phyloP scores from a whole-genome alignment of 2,888 invertebrate species.

The Spilarctia lutea region DNA sequence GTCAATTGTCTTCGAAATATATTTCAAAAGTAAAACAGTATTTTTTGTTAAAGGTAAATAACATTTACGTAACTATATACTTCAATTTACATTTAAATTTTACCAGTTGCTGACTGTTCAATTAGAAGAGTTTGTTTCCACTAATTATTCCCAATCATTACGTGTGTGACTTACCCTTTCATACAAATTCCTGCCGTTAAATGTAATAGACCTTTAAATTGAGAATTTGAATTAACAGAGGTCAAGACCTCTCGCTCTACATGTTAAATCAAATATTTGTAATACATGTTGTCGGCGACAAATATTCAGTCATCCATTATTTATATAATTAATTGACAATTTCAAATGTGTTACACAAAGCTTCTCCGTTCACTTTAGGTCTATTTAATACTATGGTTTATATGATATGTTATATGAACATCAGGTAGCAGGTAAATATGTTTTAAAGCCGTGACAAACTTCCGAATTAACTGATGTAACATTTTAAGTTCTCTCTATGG shows the following conservation, averaged over 20 bases:
- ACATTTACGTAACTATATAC: too few species aligned
- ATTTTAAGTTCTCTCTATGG: slow-evolving; percentile 52
- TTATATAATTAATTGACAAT: slow-evolving; percentile 1
- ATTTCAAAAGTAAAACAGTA: too few species aligned
- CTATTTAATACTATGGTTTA: slow-evolving; percentile 14
- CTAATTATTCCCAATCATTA: background rate
- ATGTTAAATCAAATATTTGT: background rate
- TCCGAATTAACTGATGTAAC: slow-evolving; percentile 53
- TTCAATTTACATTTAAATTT: background rate
- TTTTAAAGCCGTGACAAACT: slow-evolving; percentile 49
- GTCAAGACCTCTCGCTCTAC: background rate
- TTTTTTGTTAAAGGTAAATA: too few species aligned
- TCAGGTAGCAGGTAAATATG: slow-evolving; percentile 47
- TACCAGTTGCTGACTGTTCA: background rate
- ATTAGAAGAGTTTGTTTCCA: background rate
- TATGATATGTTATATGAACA: slow-evolving; percentile 34
- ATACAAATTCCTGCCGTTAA: background rate
- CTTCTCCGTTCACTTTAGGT: slow-evolving; percentile 14
- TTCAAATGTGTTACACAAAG: background rate
- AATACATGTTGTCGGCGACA: background rate
- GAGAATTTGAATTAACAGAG: background rate
- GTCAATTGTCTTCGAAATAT: too few species aligned
- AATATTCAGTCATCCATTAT: background rate
- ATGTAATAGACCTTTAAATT: background rate
- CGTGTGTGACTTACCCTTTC: background rate